These are phyloP conservation scores for Drosophila mojavensis DNA, from an alignment of 1,140 invertebrate species.

Conservation along the genomic window DNA sequence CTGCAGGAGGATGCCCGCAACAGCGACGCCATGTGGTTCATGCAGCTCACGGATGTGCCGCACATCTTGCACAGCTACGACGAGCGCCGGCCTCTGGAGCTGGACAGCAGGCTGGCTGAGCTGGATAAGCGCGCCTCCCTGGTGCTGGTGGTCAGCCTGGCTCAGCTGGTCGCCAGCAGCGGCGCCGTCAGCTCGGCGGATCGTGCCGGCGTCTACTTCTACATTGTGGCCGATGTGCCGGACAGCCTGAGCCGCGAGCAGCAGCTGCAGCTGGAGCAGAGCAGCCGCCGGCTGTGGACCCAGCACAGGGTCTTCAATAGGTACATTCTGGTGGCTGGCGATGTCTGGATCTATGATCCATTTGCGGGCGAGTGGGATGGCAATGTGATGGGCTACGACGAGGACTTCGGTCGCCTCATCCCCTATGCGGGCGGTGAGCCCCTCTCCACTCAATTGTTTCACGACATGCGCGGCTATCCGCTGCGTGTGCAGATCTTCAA, in stretches of 20 bases:
- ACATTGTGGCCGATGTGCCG: slow-evolving; percentile 44
- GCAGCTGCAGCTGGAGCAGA: slow-evolving; percentile 37
- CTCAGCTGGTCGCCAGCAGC: slow-evolving; percentile 31
- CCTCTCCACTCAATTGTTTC: slow-evolving; percentile 46
- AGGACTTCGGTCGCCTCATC: slow-evolving; percentile 53
- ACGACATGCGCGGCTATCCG: slow-evolving; percentile 69
- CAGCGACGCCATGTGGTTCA: slow-evolving; percentile 53
- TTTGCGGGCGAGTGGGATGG: slow-evolving; percentile 34
- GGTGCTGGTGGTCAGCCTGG: slow-evolving; percentile 42
- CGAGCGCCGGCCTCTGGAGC: slow-evolving; percentile 11
- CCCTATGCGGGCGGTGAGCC: slow-evolving; percentile 44
- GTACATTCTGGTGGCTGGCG: slow-evolving; percentile 36
- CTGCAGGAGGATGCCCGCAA: slow-evolving; percentile 47
- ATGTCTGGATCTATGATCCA: slow-evolving; percentile 66
- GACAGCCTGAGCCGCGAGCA: slow-evolving; percentile 25
- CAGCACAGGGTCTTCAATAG: slow-evolving; percentile 57
- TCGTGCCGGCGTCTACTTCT: slow-evolving; percentile 47
- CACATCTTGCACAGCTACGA: slow-evolving; percentile 42
- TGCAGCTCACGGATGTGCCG: slow-evolving; percentile 28
- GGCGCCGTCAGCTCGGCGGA: slow-evolving; percentile 15
- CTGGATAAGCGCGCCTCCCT: slow-evolving; percentile 34
- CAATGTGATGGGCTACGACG: not conserved
- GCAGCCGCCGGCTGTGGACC: slow-evolving; percentile 51
- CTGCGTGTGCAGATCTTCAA: slow-evolving; percentile 72
- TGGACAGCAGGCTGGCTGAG: not conserved